Percentiles rank a stretch among this genome's conserved stretches.
These are phyloP conservation scores for Lethenteron camtschaticum DNA, from an alignment of 2,113 vertebrate species.

Conservation along the genomic window DNA sequence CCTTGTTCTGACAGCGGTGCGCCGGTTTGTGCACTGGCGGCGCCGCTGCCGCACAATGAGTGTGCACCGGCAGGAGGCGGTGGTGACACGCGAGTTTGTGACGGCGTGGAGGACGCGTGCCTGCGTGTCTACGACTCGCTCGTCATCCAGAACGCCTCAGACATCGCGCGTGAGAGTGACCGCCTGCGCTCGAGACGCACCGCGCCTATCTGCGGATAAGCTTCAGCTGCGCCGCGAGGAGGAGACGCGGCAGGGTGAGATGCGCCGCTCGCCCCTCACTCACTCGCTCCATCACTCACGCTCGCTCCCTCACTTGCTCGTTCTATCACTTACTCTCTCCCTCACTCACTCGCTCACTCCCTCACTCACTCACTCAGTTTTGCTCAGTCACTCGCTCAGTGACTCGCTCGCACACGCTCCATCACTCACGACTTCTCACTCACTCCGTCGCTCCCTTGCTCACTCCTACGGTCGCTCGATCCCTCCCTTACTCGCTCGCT, in stretches of 20 bases:
- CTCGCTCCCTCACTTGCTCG: too few species aligned
- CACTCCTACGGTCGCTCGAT: too few species aligned
- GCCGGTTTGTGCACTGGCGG: not conserved
- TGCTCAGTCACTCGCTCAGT: too few species aligned
- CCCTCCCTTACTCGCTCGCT: too few species aligned
- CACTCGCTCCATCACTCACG: too few species aligned
- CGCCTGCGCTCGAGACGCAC: conserved; percentile 67
- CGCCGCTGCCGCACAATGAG: conserved; percentile 1
- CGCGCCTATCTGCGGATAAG: conserved; percentile 79
- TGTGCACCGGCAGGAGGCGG: not conserved
- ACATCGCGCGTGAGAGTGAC: conserved; percentile 87
- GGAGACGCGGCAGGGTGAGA: conserved; percentile 16
- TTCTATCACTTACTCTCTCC: too few species aligned
- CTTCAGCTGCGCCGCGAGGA: conserved; percentile 76
- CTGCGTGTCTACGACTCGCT: conserved; percentile 72
- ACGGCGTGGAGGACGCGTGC: conserved; percentile 82
- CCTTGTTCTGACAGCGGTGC: conserved; percentile 1
- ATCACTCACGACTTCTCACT: too few species aligned
- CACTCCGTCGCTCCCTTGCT: too few species aligned
- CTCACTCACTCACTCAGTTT: too few species aligned
- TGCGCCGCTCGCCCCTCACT: too few species aligned
- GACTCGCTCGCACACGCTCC: too few species aligned
- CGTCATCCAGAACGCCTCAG: conserved; percentile 92
- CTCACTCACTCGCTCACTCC: too few species aligned
- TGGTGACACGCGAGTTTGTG: conserved; percentile 31